These are phyloP conservation scores for Esperia sulphurella DNA, from an alignment of 2,888 invertebrate species.

Conservation along the genomic window DNA sequence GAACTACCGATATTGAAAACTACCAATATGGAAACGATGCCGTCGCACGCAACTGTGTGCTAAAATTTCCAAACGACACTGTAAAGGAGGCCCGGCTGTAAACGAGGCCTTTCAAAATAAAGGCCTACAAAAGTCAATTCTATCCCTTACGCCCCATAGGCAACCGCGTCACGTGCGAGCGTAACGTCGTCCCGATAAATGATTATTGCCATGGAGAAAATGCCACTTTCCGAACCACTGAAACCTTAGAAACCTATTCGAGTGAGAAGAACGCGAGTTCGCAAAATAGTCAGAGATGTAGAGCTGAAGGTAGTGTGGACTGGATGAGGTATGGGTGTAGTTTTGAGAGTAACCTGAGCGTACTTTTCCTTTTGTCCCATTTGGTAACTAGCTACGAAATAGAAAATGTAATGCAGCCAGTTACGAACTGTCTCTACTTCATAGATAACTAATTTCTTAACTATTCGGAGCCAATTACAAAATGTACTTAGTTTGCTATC, in stretches of 20 bases:
- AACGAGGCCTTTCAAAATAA: constrained; percentile 4
- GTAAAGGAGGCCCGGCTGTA: constrained; percentile 1
- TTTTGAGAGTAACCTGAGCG: background rate
- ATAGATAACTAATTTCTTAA: too few relatives aligned
- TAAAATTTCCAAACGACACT: background rate
- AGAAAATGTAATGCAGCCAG: too few relatives aligned
- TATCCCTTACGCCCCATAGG: constrained; percentile 26
- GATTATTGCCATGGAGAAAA: constrained; percentile 49
- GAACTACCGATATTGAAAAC: too few relatives aligned
- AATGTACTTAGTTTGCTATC: too few relatives aligned
- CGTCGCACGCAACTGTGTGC: constrained; percentile 1
- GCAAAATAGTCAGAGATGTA: constrained; percentile 12
- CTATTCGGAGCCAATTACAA: too few relatives aligned
- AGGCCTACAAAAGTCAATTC: constrained; percentile 27
- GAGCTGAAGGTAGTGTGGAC: background rate
- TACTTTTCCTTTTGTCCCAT: too few relatives aligned
- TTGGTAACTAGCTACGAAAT: too few relatives aligned
- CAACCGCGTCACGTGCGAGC: constrained; percentile 47
- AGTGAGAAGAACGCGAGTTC: constrained; percentile 20
- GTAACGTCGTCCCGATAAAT: constrained; percentile 47
- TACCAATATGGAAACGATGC: background rate
- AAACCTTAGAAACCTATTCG: constrained; percentile 30
- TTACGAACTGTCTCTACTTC: too few relatives aligned
- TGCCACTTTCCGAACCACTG: constrained; percentile 43
- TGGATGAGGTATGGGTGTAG: background rate